A percentile compares a stretch with the other conserved stretches of the same genome.
Conservation (phyloP, 2,888 invertebrate genomes). For the Ditula angustiorana region DNA sequence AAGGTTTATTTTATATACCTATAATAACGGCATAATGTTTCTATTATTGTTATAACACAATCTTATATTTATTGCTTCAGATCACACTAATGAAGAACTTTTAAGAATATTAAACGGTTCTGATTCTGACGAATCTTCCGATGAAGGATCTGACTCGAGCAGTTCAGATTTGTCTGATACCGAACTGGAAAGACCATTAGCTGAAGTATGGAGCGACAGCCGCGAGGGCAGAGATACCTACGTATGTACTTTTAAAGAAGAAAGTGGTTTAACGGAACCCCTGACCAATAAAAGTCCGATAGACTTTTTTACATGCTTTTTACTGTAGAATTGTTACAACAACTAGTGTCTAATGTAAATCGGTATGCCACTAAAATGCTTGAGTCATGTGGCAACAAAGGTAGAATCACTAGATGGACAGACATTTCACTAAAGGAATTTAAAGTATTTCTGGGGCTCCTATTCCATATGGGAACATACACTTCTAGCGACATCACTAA, state of each 20-base stretch:
- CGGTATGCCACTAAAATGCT: slow-evolving; percentile 1
- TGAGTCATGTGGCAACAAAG: background rate
- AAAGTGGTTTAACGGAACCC: background rate
- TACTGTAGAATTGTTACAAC: slow-evolving; percentile 1
- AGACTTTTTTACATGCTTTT: too few species aligned
- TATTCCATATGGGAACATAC: slow-evolving; percentile 12
- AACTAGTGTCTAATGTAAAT: slow-evolving; percentile 6
- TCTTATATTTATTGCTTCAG: background rate
- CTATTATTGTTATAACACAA: too few species aligned
- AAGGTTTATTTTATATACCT: too few species aligned
- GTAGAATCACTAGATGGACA: background rate
- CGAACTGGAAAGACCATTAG: background rate
- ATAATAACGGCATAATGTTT: background rate
- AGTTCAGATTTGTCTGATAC: background rate
- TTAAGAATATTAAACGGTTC: background rate
- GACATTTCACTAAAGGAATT: background rate
- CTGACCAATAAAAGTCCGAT: background rate
- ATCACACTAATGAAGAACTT: background rate
- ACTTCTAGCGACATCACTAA: background rate
- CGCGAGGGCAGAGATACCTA: background rate
- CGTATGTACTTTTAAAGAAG: background rate
- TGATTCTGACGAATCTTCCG: background rate
- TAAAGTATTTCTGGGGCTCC: background rate
- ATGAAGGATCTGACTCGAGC: background rate
- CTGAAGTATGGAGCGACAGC: background rate